Base-by-base conservation (phyloP, 2,888 invertebrate genomes). In the Pyralis farinalis region DNA sequence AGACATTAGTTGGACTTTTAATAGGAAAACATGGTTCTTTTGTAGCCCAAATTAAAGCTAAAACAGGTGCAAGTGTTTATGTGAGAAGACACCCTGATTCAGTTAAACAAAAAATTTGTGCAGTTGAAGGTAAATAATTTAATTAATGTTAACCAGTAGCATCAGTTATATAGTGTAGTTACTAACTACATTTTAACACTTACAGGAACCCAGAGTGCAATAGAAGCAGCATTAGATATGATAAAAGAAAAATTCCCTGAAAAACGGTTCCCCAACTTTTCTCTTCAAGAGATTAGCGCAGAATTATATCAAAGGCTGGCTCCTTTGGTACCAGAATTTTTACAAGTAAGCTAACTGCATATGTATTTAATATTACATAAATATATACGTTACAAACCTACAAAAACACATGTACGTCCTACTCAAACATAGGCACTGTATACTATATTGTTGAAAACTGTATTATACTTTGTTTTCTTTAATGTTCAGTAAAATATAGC, bases 171-270 rank as follows among this genome's bases (percentile, higher is more conserved):
- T 12, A 37, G 7, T 37, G 34, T 12, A 37, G 7, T 40, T 28
- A 16, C 11, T 10, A 21, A 7, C 12, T 50, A 8, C 33, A 3
- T 16, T 41, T 37, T 28, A 9, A 11, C 36, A 44, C 46, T 40
- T 40, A 49, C 28, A 39, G 96, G 96, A 57, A 91, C 93, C 34
- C 92, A 94, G 57, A 90, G 84, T 54, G 95, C 95, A 71, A 95
- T 98, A 53, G 94, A 94, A 55, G 91, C 92, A 51, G 97, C 98
- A 25, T 84, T 98, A 75, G 92, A 92, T 58, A 91, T 97, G 90
- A 96, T 98, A 54, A 92, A 96, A 58, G 92, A 94, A 53, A 94
- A 94, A 75, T 96, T 98, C 72, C 97, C 98, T 4, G 81, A 91
- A 54, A 94, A 94, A 62, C 92, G 92, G 56, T 97, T 94, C 82